Conservation (phyloP, 2,113 vertebrate genomes). For the Uria aalge region DNA sequence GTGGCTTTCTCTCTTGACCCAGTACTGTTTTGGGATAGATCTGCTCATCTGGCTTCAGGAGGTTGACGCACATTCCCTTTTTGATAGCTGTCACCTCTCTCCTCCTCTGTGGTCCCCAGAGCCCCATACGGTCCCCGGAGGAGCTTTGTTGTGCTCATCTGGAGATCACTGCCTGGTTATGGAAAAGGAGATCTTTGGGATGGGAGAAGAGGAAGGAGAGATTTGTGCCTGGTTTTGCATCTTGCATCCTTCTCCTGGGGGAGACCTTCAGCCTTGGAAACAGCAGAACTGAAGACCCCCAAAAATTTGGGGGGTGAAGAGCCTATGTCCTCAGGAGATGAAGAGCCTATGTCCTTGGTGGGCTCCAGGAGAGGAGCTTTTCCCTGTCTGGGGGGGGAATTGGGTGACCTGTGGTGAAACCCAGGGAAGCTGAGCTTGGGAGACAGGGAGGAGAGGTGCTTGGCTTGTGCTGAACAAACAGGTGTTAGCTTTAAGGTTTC, state of each 20-base stretch:
- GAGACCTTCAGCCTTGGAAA: neutral
- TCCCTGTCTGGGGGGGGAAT: neutral
- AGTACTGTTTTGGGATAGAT: neutral
- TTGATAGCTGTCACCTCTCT: neutral
- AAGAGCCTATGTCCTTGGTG: fast-evolving
- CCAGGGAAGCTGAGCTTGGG: neutral
- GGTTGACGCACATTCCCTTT: neutral
- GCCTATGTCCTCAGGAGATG: fast-evolving
- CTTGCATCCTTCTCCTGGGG: neutral
- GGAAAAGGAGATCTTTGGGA: neutral
- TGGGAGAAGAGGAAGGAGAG: neutral
- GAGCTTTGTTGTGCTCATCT: neutral
- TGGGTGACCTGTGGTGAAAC: neutral
- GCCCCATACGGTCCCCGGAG: fast-evolving
- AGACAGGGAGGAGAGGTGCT: neutral
- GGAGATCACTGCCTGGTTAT: neutral
- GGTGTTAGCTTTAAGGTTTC: neutral
- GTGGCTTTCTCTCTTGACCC: neutral
- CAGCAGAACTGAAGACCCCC: neutral
- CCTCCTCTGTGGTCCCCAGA: neutral
- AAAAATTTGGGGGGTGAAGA: neutral
- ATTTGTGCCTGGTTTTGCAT: neutral
- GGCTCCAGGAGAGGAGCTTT: neutral
- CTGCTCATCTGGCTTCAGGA: neutral
- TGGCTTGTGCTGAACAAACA: neutral